A percentile compares a stretch with the other conserved stretches of the same genome.
These are phyloP conservation scores for Stictocephala bisonia DNA, from an alignment of 2,888 invertebrate genomes.

Conservation along the genomic window DNA sequence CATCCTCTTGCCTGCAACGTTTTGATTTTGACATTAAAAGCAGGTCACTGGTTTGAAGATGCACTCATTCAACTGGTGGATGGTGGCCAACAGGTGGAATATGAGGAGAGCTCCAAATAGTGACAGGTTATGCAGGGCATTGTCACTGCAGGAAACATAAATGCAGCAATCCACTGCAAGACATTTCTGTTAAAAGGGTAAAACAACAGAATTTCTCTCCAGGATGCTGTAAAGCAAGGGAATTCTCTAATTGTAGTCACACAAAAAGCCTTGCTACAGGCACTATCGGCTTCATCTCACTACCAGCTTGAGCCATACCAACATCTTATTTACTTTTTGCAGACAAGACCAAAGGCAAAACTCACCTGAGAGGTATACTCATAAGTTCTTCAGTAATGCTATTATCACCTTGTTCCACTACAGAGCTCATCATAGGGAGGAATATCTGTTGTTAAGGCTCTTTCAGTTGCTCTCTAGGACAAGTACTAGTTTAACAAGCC, in stretches of 20 bases:
- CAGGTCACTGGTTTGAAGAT: conserved; percentile 60
- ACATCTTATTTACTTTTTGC: conserved; percentile 80
- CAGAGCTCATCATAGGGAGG: conserved; percentile 79
- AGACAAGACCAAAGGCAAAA: conserved; percentile 73
- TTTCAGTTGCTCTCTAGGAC: no score
- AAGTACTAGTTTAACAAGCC: conserved; percentile 77
- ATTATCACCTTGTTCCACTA: conserved; percentile 81
- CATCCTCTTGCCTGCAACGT: conserved; percentile 32
- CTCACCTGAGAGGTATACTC: conserved; percentile 74
- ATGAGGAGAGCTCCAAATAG: conserved; percentile 15
- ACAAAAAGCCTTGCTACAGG: conserved; percentile 68
- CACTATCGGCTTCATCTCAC: conserved; percentile 77
- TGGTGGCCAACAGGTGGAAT: conserved; percentile 8
- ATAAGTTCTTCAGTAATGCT: conserved; percentile 79
- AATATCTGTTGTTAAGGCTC: conserved; percentile 77
- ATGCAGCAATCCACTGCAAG: conserved; percentile 12
- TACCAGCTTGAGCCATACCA: conserved; percentile 78
- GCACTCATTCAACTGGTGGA: conserved; percentile 56
- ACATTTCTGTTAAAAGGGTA: no score
- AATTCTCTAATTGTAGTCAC: conserved; percentile 74
- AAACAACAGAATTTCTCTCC: conserved; percentile 43
- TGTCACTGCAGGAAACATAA: conserved; percentile 29
- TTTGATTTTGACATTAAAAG: no score
- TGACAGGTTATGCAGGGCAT: conserved; percentile 36
- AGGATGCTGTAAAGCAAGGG: conserved; percentile 80